Percentiles rank a stretch among this genome's conserved stretches.
phyloP scores from a whole-genome alignment of 2,888 invertebrate genomes.

The Arenicola marina region DNA sequence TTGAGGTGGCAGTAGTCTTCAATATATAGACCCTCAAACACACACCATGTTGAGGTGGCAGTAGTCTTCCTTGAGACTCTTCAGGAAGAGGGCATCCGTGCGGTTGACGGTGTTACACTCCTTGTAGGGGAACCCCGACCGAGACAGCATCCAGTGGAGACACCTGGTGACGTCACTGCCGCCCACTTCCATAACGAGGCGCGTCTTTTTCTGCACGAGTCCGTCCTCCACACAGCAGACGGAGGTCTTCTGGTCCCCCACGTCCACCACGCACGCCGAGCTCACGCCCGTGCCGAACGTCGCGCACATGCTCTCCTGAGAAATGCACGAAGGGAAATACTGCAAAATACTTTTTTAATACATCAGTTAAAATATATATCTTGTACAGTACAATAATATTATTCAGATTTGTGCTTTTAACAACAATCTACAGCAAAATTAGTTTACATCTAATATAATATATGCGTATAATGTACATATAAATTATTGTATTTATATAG shows the following conservation, averaged over 20 bases:
- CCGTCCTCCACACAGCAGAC: conserved; percentile 97
- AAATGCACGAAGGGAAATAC: not conserved
- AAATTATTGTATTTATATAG: too few relatives aligned
- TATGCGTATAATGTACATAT: too few relatives aligned
- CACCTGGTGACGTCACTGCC: conserved; percentile 90
- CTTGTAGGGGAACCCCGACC: conserved; percentile 88
- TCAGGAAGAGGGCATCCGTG: conserved; percentile 77
- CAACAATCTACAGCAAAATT: too few relatives aligned
- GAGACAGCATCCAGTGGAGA: conserved; percentile 80
- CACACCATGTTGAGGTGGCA: conserved; percentile 82
- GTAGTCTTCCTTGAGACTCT: conserved; percentile 83
- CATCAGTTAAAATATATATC: not conserved
- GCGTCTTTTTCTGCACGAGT: conserved; percentile 84
- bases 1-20: too few relatives aligned
- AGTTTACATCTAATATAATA: too few relatives aligned
- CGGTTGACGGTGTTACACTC: conserved; percentile 66
- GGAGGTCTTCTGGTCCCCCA: conserved; percentile 94
- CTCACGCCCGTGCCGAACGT: conserved; percentile 83
- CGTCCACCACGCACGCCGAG: conserved; percentile 91
- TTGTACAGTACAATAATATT: not conserved
- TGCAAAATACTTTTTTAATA: not conserved
- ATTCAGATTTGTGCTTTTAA: too few relatives aligned
- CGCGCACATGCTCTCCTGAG: conserved; percentile 81
- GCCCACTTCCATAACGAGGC: conserved; percentile 78
- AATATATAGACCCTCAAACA: too few relatives aligned